phyloP scores from a whole-genome alignment of 2,113 vertebrate genomes.

The Sula dactylatra region DNA sequence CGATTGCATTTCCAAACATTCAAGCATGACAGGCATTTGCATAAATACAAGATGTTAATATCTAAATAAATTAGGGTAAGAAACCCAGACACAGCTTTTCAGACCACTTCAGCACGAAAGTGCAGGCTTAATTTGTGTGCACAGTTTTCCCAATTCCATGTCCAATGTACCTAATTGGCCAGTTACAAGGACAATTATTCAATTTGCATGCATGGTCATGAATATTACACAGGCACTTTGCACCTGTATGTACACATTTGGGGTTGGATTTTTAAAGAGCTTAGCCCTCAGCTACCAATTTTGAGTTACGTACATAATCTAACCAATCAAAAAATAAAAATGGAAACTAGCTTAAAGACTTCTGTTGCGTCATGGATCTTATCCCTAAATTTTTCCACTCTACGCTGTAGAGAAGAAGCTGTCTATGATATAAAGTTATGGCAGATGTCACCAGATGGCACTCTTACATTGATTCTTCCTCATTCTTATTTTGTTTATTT shows the following conservation, averaged over 20 bases:
- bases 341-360: no score
- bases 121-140: background rate
- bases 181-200: background rate
- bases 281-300: background rate
- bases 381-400: background rate
- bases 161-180: background rate
- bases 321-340: no score
- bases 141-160: background rate
- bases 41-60: background rate
- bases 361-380: background rate
- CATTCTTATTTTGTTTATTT: background rate
- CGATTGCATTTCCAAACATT: background rate
- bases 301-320: background rate
- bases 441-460: slow-evolving; percentile 54
- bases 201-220: background rate
- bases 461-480: slow-evolving; percentile 35
- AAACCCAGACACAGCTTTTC: background rate
- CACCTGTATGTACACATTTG: background rate
- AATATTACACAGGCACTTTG: background rate
- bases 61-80: background rate
- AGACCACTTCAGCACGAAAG: background rate
- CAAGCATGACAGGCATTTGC: background rate
- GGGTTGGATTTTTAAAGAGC: background rate
- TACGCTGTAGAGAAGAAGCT: background rate
- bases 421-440: background rate